These are phyloP conservation scores for Aporrectodea caliginosa DNA, from an alignment of 1,140 invertebrate species.

Conservation along the genomic window DNA sequence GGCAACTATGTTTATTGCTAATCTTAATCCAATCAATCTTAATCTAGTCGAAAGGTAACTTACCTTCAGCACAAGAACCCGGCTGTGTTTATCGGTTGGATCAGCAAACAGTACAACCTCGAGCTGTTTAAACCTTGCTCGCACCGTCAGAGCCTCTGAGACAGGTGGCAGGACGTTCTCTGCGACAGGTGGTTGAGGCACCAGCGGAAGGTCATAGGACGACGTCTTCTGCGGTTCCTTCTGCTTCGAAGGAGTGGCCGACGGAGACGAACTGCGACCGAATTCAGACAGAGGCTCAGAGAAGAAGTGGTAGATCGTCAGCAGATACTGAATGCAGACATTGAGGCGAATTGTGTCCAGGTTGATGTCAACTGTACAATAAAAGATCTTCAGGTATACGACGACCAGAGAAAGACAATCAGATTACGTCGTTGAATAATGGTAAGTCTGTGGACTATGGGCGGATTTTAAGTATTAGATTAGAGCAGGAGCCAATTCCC, in stretches of 20 bases:
- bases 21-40: too few species aligned
- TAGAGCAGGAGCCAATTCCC: too few species aligned
- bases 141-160: conserved; percentile 45
- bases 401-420: too few species aligned
- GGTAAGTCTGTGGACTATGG: too few species aligned
- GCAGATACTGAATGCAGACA: conserved; percentile 13
- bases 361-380: conserved; percentile 25
- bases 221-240: conserved; percentile 57
- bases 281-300: background rate
- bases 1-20: too few species aligned
- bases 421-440: too few species aligned
- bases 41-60: too few species aligned
- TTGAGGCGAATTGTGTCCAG: conserved; percentile 21
- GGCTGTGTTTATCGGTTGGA: conserved; percentile 65
- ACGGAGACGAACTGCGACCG: conserved; percentile 57
- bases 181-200: conserved; percentile 50
- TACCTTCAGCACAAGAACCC: conserved; percentile 65
- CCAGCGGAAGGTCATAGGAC: background rate
- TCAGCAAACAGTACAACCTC: conserved; percentile 75
- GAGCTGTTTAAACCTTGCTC: conserved; percentile 61
- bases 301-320: conserved; percentile 10
- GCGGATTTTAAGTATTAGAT: too few species aligned
- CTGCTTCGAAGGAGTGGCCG: conserved; percentile 61
- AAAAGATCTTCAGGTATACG: too few species aligned
- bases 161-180: conserved; percentile 42